Evolutionary conservation across 2,797 vertebrate species (phyloP), one percentile per base, ranked within the genome.

Genomic region (Coendou prehensilis): DNA sequence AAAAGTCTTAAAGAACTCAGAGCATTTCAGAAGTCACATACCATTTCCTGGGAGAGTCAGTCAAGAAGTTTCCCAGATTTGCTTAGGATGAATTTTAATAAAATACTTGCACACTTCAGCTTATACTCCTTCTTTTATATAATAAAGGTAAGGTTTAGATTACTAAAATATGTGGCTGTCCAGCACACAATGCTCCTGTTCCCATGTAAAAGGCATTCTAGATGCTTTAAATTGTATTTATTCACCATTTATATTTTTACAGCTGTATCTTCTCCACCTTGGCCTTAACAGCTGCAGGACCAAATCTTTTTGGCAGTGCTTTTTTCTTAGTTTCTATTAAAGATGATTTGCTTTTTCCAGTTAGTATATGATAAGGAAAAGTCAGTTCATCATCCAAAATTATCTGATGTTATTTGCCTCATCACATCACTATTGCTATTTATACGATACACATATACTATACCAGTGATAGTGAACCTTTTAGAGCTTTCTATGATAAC

Each of bases 401-500:
- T 80, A 84, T 89, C 79, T 87, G 73, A 89, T 87, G 9, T 18
- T 76, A 69, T 91, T 83, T 94, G 87, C 33, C 8, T 22, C 5
- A 20, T 52, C 17, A 2, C 63, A 9, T 76, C 69, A 75, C 23
- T 20, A 1, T 30, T 64, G n/a, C 45, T 67, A 33, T 83, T 56
- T 69, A 45, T 9, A 82, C 52, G n/a, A 33, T 82, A 45, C 52
- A 73, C 56, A n/a, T 17, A 37, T 37, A 22, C 22, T 75, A 2
- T 45, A 45, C 22, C 22, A 73, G 22, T 9, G 41, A 45, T 14
- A 23, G 10, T 26, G 22, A 45, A 75, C 23, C 41, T 75, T 75
- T 47, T 26, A 75, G 23, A 75, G 41, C 22, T 47, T 45, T 26
- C 71, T 26, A 13, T 75, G 41, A 71, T 71, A 71, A 71, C 18